These are phyloP conservation scores for Sinosuthora webbiana DNA, from an alignment of 2,113 vertebrate genomes.

Conservation along the genomic window DNA sequence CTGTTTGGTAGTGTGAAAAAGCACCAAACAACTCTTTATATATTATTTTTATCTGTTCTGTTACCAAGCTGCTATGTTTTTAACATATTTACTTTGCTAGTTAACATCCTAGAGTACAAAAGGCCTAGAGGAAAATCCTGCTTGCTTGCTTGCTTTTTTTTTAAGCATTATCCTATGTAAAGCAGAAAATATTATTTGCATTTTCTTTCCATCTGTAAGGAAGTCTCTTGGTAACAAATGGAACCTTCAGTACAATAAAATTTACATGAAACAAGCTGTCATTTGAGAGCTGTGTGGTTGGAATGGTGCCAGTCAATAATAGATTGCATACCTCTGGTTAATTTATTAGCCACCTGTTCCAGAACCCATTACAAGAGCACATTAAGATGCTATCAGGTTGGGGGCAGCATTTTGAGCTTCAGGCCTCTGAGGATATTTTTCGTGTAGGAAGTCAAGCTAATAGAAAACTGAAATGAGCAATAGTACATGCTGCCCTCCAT, in stretches of 20 bases:
- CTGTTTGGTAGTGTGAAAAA: background rate
- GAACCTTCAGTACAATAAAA: conserved; percentile 45
- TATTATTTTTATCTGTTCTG: background rate
- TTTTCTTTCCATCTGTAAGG: conserved; percentile 40
- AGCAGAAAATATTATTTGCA: conserved; percentile 35
- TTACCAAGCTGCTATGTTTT: background rate
- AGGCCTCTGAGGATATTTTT: conserved; percentile 4
- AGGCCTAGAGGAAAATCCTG: background rate
- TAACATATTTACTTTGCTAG: background rate
- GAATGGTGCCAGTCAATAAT: conserved; percentile 61
- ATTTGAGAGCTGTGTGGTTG: conserved; percentile 27
- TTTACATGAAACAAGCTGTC: conserved; percentile 53
- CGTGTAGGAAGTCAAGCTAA: conserved; percentile 4
- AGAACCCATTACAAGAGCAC: conserved; percentile 40
- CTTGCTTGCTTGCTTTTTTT: background rate
- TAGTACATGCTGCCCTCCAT: background rate
- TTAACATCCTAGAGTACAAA: background rate
- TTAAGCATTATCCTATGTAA: background rate
- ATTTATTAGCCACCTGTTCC: conserved; percentile 74
- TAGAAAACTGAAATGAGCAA: background rate
- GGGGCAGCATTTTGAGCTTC: conserved; percentile 4
- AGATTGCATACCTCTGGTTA: conserved; percentile 65
- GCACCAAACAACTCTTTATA: background rate
- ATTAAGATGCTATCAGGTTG: conserved; percentile 48
- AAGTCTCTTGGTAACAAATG: conserved; percentile 43